Base-by-base conservation (phyloP, 2,113 vertebrate genomes). In the Heterotis niloticus region DNA sequence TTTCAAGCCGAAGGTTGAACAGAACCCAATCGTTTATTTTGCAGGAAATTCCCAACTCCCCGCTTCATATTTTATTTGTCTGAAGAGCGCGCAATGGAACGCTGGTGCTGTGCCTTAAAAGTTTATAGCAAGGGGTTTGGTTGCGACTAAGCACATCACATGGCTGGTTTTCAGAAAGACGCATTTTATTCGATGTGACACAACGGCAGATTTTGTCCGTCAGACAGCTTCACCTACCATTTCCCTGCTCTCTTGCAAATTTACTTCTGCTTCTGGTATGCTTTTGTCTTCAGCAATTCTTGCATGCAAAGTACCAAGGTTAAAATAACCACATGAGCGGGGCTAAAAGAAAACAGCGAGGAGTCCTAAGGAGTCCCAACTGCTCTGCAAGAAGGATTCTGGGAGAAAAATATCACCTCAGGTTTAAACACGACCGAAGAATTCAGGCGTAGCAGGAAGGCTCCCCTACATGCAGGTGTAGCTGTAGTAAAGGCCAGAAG, bases 111-210 rank as follows among this genome's bases (percentile, higher is more conserved):
- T 44, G 34, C 2, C 34, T 4, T 2, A 44, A n/a, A 44, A 2
- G 7, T 44, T 44, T 44, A 44, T 44, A 44, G 34, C 34, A 44
- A 44, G 34, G 34, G 34, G 2, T 44, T 44, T 44, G 7, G 3
- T 7, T 44, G 34, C 34, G 2, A 44, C 34, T 44, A 7, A 44
- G 7, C 34, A 44, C 34, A 44, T 7, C 34, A 44, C 7, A 44
- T 44, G 24, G 57, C 29, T 85, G 24, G 74, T 60, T 85, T 90
- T 83, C 80, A 84, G 90, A 91, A 91, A 90, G 83, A 87, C 75
- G 84, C 82, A 75, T 85, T 91, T 82, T 92, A 89, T 91, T 90
- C 86, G 82, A 91, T 92, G 93, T 91, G 79, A 90, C 91, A 91
- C 91, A 91, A 89, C 87, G 87, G 83, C 69, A 81, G 82, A 83